Evolutionary conservation across 1,140 invertebrate genomes (phyloP).

Genomic region (Patella vulgata): DNA sequence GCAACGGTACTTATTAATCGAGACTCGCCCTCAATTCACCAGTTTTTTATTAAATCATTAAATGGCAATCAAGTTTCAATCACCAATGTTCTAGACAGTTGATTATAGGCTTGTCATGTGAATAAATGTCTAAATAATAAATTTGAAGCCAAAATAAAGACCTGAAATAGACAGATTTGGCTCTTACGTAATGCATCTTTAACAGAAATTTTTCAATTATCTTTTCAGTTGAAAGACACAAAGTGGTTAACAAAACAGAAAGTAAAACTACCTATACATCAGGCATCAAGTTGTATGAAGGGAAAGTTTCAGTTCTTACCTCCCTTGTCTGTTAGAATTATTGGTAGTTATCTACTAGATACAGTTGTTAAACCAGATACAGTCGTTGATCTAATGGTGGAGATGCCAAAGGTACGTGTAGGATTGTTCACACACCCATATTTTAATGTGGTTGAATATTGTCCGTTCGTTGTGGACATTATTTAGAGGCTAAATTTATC

Average conservation of each 20-base stretch:
- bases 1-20: no score
- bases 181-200: no score
- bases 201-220: no score
- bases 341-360: constrained; percentile 46
- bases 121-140: no score
- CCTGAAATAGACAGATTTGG: no score
- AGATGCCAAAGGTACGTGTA: constrained; percentile 52
- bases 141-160: no score
- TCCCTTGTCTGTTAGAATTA: constrained; percentile 41
- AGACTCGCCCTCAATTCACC: no score
- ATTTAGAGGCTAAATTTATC: background rate
- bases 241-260: constrained; percentile 35
- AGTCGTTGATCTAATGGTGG: constrained; percentile 45
- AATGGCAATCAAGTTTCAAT: no score
- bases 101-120: no score
- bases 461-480: background rate
- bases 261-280: constrained; percentile 36
- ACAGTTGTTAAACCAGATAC: constrained; percentile 43
- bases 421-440: background rate
- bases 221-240: constrained; percentile 39
- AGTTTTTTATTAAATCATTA: no score
- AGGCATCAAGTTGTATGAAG: constrained; percentile 27
- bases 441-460: background rate
- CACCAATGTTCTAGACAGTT: no score
- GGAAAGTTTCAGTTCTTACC: constrained; percentile 50